Percentiles rank a stretch among this genome's conserved stretches.
Conservation (phyloP, 1,140 invertebrate species). For the Oncopeltus fasciatus region DNA sequence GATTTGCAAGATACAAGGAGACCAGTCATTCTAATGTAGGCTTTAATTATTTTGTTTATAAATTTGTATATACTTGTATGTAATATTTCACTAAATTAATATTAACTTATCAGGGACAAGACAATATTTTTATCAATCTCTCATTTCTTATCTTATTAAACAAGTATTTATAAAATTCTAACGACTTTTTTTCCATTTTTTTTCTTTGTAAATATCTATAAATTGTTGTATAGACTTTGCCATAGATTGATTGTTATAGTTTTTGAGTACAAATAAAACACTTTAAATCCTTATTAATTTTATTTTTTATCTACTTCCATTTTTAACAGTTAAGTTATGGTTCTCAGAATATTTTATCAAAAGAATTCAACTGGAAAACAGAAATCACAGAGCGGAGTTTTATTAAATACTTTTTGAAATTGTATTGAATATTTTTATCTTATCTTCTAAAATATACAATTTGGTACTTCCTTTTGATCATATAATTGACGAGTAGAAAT, state of each 20-base stretch:
- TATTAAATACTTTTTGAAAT: no score
- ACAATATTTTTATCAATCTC: background rate
- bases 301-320: no score
- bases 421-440: no score
- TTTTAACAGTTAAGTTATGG: no score
- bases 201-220: constrained; percentile 1
- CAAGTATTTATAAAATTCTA: background rate
- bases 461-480: no score
- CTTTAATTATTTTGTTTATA: background rate
- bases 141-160: background rate
- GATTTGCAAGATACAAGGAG: constrained; percentile 34
- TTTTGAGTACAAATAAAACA: background rate
- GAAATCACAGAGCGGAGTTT: no score
- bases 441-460: no score
- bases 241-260: background rate
- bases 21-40: background rate
- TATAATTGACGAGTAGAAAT: no score
- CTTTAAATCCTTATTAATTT: no score
- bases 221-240: background rate
- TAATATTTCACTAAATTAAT: background rate
- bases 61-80: background rate
- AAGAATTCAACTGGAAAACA: no score
- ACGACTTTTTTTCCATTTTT: background rate
- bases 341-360: no score
- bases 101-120: constrained; percentile 5